Conservation (phyloP, 2,113 vertebrate genomes). For the Galeopterus variegatus region DNA sequence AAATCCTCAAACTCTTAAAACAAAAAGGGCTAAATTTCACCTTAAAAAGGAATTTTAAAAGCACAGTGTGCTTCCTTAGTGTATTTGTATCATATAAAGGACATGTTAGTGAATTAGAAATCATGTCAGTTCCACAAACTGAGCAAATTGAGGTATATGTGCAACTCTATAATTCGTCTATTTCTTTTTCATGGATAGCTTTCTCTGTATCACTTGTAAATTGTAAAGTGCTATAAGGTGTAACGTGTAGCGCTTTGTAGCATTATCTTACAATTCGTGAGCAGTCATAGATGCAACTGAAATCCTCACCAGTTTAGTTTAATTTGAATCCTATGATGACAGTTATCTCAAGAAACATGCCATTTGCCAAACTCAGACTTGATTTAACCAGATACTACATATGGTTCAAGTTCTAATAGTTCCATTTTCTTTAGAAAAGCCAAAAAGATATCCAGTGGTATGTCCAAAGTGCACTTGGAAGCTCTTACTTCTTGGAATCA, state of each 20-base stretch:
- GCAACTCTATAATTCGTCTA: neutral
- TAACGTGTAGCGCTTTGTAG: neutral
- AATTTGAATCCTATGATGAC: neutral
- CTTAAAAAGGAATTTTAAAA: constrained; percentile 56
- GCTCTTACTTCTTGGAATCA: neutral
- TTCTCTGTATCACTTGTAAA: neutral
- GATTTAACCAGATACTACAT: neutral
- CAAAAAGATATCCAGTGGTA: neutral
- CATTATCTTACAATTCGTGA: neutral
- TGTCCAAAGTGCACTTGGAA: neutral
- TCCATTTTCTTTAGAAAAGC: constrained; percentile 25
- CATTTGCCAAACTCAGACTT: neutral
- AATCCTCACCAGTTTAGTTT: neutral
- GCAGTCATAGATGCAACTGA: neutral
- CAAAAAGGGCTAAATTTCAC: neutral
- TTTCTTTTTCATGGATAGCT: too few species aligned
- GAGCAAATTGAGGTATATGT: neutral
- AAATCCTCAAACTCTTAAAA: neutral
- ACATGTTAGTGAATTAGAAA: neutral
- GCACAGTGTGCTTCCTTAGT: neutral
- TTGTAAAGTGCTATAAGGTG: neutral
- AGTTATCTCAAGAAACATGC: neutral
- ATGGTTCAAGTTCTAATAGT: neutral
- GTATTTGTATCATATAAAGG: neutral
- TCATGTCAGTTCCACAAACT: neutral